Percentiles rank a stretch among this genome's conserved stretches.
These are phyloP conservation scores for Emydura subglobosa DNA, from an alignment of 2,113 vertebrate genomes.

Conservation along the genomic window DNA sequence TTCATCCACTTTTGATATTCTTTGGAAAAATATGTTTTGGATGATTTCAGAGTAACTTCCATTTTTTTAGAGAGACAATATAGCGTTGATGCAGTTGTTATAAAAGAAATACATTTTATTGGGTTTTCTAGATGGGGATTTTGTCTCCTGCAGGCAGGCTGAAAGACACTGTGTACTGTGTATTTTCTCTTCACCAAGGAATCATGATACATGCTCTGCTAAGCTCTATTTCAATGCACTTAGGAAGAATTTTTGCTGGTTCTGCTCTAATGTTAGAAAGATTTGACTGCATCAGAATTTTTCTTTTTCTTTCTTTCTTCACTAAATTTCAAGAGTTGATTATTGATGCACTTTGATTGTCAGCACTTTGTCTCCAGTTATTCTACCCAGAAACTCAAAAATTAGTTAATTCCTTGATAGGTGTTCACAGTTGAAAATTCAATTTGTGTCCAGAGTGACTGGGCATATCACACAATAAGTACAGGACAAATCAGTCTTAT, in stretches of 20 bases:
- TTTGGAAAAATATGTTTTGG: constrained; percentile 26
- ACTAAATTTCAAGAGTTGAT: neutral
- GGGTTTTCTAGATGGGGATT: constrained; percentile 9
- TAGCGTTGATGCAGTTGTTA: neutral
- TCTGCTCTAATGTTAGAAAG: neutral
- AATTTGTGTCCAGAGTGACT: neutral
- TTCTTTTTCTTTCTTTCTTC: neutral
- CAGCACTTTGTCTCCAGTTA: neutral
- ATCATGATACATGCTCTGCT: constrained; percentile 16
- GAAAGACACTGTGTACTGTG: constrained; percentile 39
- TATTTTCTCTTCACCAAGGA: constrained; percentile 35
- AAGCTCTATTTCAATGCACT: neutral
- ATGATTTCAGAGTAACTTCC: constrained; percentile 23
- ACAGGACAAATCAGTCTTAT: neutral
- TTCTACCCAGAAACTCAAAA: constrained; percentile 32
- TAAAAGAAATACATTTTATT: neutral
- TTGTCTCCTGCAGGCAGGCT: constrained; percentile 15
- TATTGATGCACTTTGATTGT: neutral
- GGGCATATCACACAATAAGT: neutral
- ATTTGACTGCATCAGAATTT: neutral
- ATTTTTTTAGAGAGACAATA: neutral
- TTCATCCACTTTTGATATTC: constrained; percentile 43
- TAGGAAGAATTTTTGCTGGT: neutral
- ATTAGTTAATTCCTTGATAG: constrained; percentile 27
- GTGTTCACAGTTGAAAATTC: constrained; percentile 32